Evolutionary conservation across 1,140 invertebrate genomes (phyloP).

Genomic region (Listronotus oregonensis): DNA sequence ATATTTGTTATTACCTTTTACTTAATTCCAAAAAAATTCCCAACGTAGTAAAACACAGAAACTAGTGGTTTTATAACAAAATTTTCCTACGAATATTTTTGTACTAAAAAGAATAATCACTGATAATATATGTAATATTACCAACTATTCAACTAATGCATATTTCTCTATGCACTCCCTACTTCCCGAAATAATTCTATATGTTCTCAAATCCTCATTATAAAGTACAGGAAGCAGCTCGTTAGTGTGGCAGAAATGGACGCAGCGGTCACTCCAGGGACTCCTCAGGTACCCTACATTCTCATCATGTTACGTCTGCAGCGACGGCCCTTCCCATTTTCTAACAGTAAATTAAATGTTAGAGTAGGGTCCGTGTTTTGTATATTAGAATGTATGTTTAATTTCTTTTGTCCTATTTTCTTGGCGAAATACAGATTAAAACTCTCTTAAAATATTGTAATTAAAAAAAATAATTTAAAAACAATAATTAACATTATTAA

Average conservation of each 20-base stretch:
- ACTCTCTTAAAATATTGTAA: too few species aligned
- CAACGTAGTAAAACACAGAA: too few species aligned
- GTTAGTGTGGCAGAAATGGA: slow-evolving; percentile 48
- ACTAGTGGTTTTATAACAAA: too few species aligned
- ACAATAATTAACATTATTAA: too few species aligned
- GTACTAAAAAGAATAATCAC: too few species aligned
- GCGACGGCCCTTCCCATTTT: slow-evolving; percentile 28
- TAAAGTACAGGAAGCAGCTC: slow-evolving; percentile 46
- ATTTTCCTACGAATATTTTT: too few species aligned
- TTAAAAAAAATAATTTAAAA: too few species aligned
- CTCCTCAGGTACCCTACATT: slow-evolving; percentile 53
- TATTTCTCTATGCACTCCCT: too few species aligned
- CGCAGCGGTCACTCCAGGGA: slow-evolving; percentile 52
- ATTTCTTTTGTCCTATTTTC: slow-evolving; percentile 12
- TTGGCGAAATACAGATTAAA: neutral
- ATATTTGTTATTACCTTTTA: too few species aligned
- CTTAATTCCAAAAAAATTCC: too few species aligned
- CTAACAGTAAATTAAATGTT: slow-evolving; percentile 30
- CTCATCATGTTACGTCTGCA: slow-evolving; percentile 49
- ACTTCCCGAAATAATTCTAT: slow-evolving; percentile 15
- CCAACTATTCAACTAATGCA: too few species aligned
- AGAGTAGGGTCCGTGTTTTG: slow-evolving; percentile 14
- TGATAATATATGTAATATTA: too few species aligned
- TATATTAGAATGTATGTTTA: slow-evolving; percentile 18
- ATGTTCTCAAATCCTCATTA: slow-evolving; percentile 45